Percentiles rank a stretch among this genome's conserved stretches.
These are phyloP conservation scores for Tenualosa ilisha DNA, from an alignment of 2,797 vertebrate species.

Conservation along the genomic window DNA sequence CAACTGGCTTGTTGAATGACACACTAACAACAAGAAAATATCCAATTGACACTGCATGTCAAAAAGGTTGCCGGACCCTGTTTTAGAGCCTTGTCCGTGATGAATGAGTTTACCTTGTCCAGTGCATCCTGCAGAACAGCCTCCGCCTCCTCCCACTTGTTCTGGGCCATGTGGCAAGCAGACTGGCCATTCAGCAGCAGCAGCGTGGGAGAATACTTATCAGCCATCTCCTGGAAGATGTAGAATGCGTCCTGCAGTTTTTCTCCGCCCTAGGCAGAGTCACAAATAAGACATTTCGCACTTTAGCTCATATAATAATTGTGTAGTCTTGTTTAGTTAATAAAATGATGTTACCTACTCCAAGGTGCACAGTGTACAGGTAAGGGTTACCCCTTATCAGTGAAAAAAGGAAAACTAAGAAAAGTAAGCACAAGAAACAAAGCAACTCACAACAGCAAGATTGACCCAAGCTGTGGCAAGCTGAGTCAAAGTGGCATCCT, in stretches of 20 bases:
- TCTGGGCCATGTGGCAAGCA: constrained; percentile 91
- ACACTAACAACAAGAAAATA: too few species aligned
- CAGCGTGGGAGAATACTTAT: constrained; percentile 89
- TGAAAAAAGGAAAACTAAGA: background rate
- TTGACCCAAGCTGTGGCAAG: constrained; percentile 95
- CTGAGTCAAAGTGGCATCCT: constrained; percentile 94
- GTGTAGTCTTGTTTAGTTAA: background rate
- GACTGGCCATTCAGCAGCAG: constrained; percentile 92
- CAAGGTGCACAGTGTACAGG: background rate
- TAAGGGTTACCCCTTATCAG: background rate
- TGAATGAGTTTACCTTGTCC: constrained; percentile 81
- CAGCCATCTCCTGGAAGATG: constrained; percentile 97
- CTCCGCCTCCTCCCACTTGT: constrained; percentile 95
- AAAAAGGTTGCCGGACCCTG: too few species aligned
- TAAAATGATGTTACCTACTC: background rate
- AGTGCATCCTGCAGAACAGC: constrained; percentile 91
- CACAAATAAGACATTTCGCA: background rate
- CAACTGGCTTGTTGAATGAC: too few species aligned
- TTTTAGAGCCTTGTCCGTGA: background rate
- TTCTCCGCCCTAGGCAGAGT: constrained; percentile 83
- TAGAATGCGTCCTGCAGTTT: constrained; percentile 96
- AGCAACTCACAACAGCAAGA: constrained; percentile 82
- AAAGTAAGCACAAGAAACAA: background rate
- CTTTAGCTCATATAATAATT: background rate
- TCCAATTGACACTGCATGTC: too few species aligned